Conservation (phyloP, 2,113 vertebrate species). For the Daboia siamensis region DNA sequence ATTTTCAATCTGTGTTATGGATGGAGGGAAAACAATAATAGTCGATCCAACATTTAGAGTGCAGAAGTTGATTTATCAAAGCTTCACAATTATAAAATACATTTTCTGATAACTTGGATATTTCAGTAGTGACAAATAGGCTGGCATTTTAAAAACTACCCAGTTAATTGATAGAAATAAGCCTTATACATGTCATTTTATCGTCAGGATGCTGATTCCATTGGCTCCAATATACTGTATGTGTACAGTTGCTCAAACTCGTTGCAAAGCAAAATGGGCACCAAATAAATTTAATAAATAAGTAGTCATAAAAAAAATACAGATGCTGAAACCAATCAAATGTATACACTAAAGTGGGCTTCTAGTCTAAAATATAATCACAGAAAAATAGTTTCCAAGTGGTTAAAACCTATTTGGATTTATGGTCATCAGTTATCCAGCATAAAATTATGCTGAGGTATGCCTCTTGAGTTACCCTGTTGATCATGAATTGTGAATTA, state of each 20-base stretch:
- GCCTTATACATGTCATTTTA: neutral
- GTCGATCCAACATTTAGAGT: neutral
- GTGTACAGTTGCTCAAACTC: neutral
- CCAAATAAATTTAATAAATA: too few relatives aligned
- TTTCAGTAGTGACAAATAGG: neutral
- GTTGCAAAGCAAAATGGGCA: too few relatives aligned
- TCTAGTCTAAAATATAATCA: neutral
- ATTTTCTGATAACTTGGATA: neutral
- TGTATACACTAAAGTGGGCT: neutral
- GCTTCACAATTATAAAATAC: neutral
- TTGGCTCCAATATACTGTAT: neutral
- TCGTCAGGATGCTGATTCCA: neutral
- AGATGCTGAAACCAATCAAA: neutral
- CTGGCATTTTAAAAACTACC: neutral
- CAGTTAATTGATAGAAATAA: neutral
- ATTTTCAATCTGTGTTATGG: neutral
- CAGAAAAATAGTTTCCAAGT: neutral
- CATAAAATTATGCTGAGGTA: neutral
- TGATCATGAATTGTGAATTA: neutral
- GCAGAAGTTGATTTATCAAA: neutral
- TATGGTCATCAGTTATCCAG: neutral
- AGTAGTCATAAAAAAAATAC: neutral
- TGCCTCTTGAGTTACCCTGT: neutral
- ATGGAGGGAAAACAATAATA: neutral
- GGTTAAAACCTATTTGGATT: neutral